Percentiles rank a stretch among this genome's conserved stretches.
These are phyloP conservation scores for Folsomia candida DNA, from an alignment of 2,888 invertebrate species.

Conservation along the genomic window DNA sequence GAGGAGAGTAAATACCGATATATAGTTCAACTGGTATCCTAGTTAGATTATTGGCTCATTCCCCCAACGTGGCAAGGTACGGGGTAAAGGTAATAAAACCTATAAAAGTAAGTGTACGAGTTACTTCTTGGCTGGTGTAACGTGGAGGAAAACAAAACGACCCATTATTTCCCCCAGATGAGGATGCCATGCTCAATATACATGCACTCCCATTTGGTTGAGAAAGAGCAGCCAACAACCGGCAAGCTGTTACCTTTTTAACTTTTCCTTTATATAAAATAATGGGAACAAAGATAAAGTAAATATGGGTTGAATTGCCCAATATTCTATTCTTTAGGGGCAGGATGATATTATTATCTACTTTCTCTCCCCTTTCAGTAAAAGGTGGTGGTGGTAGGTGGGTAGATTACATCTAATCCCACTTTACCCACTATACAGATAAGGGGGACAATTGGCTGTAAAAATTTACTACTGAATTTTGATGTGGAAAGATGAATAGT, in stretches of 20 bases:
- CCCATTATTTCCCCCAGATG: not conserved
- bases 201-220: no score
- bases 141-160: no score
- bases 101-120: not conserved
- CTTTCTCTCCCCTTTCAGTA: not conserved
- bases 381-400: not conserved
- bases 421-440: not conserved
- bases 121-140: not conserved
- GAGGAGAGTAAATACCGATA: not conserved
- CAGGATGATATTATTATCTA: no score
- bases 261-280: constrained; percentile 6
- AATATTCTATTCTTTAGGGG: not conserved
- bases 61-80: not conserved
- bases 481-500: no score
- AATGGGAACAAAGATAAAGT: constrained; percentile 12
- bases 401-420: not conserved
- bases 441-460: not conserved
- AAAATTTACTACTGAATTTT: no score
- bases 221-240: no score
- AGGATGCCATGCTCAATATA: not conserved
- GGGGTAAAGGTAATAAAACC: not conserved
- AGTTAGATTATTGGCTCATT: not conserved
- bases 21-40: not conserved
- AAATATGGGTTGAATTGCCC: constrained; percentile 7
- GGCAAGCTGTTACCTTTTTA: constrained; percentile 32